Percentiles rank a stretch among this genome's conserved stretches.
Evolutionary conservation across 1,140 invertebrate genomes (phyloP).

Genomic region (Venturia canescens): DNA sequence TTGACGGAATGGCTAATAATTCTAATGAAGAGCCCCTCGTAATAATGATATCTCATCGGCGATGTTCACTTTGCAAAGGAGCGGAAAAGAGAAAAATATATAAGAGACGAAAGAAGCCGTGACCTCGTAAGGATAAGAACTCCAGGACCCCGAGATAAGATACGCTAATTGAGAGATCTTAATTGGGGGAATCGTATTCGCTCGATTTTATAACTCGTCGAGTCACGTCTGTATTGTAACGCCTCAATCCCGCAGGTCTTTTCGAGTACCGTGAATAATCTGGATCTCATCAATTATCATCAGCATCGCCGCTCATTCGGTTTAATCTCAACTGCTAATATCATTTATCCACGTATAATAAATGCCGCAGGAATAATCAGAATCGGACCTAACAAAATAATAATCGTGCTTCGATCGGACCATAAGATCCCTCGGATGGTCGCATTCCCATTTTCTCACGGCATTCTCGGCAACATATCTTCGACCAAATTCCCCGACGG

Average conservation of each 20-base stretch:
- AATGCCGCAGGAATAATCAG: neutral
- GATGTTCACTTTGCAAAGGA: constrained; percentile 46
- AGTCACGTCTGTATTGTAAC: constrained; percentile 2
- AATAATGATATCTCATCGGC: constrained; percentile 18
- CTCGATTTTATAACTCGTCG: constrained; percentile 7
- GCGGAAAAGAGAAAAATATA: constrained; percentile 18
- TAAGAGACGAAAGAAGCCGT: neutral
- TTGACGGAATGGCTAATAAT: constrained; percentile 36
- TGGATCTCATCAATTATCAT: neutral
- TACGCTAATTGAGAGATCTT: constrained; percentile 72
- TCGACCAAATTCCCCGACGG: constrained; percentile 18
- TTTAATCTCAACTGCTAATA: neutral
- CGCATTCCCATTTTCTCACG: constrained; percentile 10
- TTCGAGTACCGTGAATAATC: neutral
- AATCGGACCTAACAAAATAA: neutral
- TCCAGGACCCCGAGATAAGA: constrained; percentile 62
- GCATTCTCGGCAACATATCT: neutral
- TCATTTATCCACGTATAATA: neutral
- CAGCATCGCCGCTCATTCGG: neutral
- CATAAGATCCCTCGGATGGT: too few species aligned
- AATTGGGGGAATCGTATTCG: constrained; percentile 57
- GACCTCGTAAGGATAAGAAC: neutral
- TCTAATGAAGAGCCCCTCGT: neutral
- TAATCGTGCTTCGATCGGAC: too few species aligned
- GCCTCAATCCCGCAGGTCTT: neutral